Evolutionary conservation across 2,888 invertebrate species (phyloP), one percentile per base, ranked within the genome.

Genomic region (Nematopogon swammerdamellus): DNA sequence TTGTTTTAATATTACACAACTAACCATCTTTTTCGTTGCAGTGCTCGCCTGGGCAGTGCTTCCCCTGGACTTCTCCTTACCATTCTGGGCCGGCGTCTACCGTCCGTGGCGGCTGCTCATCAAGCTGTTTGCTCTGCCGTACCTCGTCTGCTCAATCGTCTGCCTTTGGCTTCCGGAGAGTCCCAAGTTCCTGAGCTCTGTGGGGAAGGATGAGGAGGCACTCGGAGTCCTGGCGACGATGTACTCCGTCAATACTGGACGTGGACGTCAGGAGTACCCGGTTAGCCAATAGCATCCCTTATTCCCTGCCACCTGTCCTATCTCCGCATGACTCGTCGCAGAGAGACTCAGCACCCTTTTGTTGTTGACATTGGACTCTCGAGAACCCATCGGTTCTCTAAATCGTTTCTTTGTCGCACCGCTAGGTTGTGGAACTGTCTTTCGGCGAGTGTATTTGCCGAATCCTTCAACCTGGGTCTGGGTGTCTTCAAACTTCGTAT

Each of bases 41-140:
- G 85, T 76, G 19, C 57, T 84, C 52, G 84, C 85, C 0, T 82
- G 82, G 74, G 58, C 73, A 2, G 68, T 87, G 2, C 74, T 87
- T 29, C 86, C 86, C 0, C 43, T 67, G 2, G 48, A 60, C n/a
- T 56, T 72, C 46, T 59, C 68, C 2, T 44, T 67, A 1, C 54
- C 62, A 1, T 43, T 67, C 1, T 54, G 77, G 16, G 68, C 65
- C 3, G 25, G 25, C 25, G 55, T 85, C 48, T 80, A 82, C 53
- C 74, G 80, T 52, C 84, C 87, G 1, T 89, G 89, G 89, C 72
- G 88, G 44, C 54, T 87, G n/a, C 82, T 86, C 51, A 60, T 88
- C 2, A 67, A 83, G 1, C 54, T 82, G 0, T 75, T 85, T 51
- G 76, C 81, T 6, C 36, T 84, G 2, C 80, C 87, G 1, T 80